A percentile compares a stretch with the other conserved stretches of the same genome.
Conservation (phyloP, 2,888 invertebrate species). For the Brachyopa scutellaris region DNA sequence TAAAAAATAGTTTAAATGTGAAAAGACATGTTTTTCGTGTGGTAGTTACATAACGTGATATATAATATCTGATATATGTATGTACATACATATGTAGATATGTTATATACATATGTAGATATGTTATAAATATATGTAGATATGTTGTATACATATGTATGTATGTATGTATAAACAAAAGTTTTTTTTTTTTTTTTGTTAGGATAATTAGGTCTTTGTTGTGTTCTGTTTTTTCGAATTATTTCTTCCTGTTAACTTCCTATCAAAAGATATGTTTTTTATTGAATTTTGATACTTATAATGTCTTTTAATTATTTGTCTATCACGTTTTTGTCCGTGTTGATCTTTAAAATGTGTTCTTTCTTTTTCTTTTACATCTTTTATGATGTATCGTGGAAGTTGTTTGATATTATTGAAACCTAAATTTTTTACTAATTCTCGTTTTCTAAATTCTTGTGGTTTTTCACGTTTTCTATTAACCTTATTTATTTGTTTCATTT, state of each 20-base stretch:
- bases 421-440: conserved; percentile 40
- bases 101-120: no score
- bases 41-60: no score
- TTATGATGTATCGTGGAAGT: conserved; percentile 38
- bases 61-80: no score
- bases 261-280: not conserved
- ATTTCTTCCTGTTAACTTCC: conserved; percentile 17
- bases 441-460: not conserved
- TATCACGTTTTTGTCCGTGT: conserved; percentile 24
- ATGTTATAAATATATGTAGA: no score
- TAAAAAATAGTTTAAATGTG: no score
- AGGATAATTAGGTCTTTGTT: no score
- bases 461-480: not conserved
- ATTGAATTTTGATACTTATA: conserved; percentile 30
- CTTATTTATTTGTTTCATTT: conserved; percentile 25
- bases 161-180: no score
- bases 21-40: no score
- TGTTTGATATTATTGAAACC: conserved; percentile 29
- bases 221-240: conserved; percentile 1
- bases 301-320: conserved; percentile 34
- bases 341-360: conserved; percentile 35
- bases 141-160: no score
- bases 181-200: no score
- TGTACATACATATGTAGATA: no score
- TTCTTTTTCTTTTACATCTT: conserved; percentile 22